Base-by-base conservation (phyloP, 2,797 vertebrate species). In the Lerista edwardsae region DNA sequence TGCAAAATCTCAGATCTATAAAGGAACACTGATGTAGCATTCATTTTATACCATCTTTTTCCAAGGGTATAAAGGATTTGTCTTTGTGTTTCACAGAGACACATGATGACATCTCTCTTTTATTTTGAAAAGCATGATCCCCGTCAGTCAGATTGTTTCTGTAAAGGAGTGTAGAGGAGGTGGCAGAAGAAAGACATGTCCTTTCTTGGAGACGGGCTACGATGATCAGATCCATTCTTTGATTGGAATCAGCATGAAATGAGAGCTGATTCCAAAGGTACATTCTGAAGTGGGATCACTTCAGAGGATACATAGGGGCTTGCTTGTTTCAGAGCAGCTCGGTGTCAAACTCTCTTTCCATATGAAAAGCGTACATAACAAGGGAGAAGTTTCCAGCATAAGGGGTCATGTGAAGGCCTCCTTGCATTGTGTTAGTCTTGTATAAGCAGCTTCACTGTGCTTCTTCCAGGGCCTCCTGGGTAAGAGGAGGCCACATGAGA, bases 41-140 rank as follows among this genome's bases (percentile, higher is more conserved):
- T 23, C 65, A 1, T 80, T 86, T 64, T 74, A 59, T 77, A 83
- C 61, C 8, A 82, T 41, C 11, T 44, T 74, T 89, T 81, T 87
- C 62, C 25, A 7, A 62, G 23, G 27, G n/a, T 78, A 55, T 36
- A 12, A 31, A 15, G 27, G 23, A 9, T 85, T 82, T 90, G 83
- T 67, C 51, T 81, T 6, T 51, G 11, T 89, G n/a, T 85, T 84
- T 91, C 85, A 72, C 6, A 44, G 65, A 17, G 31, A 75, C 65
- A 82, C 78, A 31, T 55, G 51, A 55, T 36, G 61, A 87, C 89
- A 82, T 83, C 55, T 39, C 57, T 74, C n/a, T 29, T 75, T 44
- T 68, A 74, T 44, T n/a, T 76, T 74, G 12, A 47, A 39, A 69
- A 69, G 57, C 9, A 57, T 39, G 47, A 84, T 2, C 6, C 14